A percentile compares a stretch with the other conserved stretches of the same genome.
Evolutionary conservation across 2,888 invertebrate genomes (phyloP).

Genomic region (Thymelicus lineola): DNA sequence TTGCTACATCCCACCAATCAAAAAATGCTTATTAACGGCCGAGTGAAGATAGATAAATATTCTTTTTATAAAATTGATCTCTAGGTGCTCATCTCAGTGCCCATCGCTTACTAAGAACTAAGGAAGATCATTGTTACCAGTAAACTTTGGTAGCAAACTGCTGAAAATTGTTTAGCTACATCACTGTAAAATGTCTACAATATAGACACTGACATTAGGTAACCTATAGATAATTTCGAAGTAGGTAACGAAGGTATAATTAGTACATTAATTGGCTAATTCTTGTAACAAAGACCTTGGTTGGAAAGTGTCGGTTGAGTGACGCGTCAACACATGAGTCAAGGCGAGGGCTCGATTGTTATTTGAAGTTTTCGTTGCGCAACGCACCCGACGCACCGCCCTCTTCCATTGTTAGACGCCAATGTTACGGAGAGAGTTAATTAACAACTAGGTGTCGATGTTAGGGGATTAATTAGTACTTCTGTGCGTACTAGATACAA

Average conservation of each 20-base stretch:
- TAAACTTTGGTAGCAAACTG: too few relatives aligned
- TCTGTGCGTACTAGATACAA: not conserved
- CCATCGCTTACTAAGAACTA: too few relatives aligned
- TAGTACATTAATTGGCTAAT: conserved; percentile 17
- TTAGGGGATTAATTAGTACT: not conserved
- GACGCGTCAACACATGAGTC: conserved; percentile 33
- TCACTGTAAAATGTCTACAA: too few relatives aligned
- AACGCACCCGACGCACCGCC: conserved; percentile 47
- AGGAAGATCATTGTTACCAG: too few relatives aligned
- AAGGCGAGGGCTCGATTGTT: conserved; percentile 50
- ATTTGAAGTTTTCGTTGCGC: conserved; percentile 53
- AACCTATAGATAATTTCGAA: not conserved
- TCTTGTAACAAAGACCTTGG: conserved; percentile 24
- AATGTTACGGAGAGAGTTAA: conserved; percentile 17
- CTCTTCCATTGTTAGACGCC: conserved; percentile 53
- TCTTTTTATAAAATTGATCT: too few relatives aligned
- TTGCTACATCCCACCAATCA: too few relatives aligned
- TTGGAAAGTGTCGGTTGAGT: conserved; percentile 28
- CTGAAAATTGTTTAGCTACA: too few relatives aligned
- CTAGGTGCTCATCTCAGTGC: too few relatives aligned
- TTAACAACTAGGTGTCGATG: conserved; percentile 7
- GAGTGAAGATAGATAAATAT: too few relatives aligned
- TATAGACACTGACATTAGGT: not conserved
- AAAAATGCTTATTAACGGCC: too few relatives aligned
- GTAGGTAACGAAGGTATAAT: conserved; percentile 14